Conservation (phyloP, 1,140 invertebrate genomes). For the Papilio machaon region DNA sequence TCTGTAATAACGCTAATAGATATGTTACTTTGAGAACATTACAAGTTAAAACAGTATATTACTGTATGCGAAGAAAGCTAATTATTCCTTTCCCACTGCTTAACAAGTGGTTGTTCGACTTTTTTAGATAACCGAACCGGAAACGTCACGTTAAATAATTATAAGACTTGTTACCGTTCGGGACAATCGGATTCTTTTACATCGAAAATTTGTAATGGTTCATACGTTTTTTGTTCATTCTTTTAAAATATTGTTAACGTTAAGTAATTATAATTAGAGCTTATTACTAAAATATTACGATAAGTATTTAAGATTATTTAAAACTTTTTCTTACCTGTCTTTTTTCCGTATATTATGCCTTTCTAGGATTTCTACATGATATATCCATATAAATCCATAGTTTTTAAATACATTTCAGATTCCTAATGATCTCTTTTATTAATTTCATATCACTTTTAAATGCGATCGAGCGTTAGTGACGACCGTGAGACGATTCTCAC, state of each 20-base stretch:
- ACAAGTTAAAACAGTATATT: background rate
- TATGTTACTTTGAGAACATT: background rate
- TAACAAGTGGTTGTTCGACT: slow-evolving; percentile 25
- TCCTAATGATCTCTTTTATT: background rate
- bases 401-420: background rate
- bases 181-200: slow-evolving; percentile 17
- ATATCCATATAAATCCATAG: background rate
- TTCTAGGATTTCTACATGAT: too few relatives aligned
- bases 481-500: slow-evolving; percentile 71
- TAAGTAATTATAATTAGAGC: background rate
- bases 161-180: slow-evolving; percentile 28
- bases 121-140: slow-evolving; percentile 36
- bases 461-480: slow-evolving; percentile 51
- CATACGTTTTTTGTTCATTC: slow-evolving; percentile 34
- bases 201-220: slow-evolving; percentile 27
- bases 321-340: too few relatives aligned
- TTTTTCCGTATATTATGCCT: too few relatives aligned
- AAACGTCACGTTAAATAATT: slow-evolving; percentile 39
- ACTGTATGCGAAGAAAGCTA: slow-evolving; percentile 24
- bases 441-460: slow-evolving; percentile 10
- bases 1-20: background rate
- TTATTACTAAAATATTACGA: background rate
- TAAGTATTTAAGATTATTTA: background rate
- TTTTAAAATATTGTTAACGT: slow-evolving; percentile 21
- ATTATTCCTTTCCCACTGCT: slow-evolving; percentile 39